A percentile compares a stretch with the other conserved stretches of the same genome.
Conservation (phyloP, 2,113 vertebrate genomes). For the Reinhardtius hippoglossoides region DNA sequence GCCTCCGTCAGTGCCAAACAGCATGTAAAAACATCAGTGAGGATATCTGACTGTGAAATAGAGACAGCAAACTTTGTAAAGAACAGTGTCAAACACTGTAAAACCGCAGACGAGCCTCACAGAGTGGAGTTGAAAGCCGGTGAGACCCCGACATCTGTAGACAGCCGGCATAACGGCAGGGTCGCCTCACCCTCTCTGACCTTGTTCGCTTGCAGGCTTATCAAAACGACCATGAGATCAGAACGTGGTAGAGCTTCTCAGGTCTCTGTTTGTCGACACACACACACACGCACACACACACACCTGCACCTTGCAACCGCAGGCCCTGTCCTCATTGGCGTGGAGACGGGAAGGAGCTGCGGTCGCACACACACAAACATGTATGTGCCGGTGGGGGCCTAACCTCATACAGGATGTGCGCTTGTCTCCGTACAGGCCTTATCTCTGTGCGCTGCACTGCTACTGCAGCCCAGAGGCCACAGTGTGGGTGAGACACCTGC, state of each 20-base stretch:
- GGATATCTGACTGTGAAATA: conserved; percentile 67
- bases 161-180: conserved; percentile 78
- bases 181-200: conserved; percentile 63
- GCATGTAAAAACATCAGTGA: conserved; percentile 44
- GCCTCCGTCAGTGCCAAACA: conserved; percentile 28
- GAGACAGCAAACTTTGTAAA: conserved; percentile 59
- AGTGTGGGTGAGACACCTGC: conserved; percentile 83
- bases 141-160: conserved; percentile 63
- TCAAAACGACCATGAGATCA: conserved; percentile 83
- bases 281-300: conserved; percentile 28
- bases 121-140: conserved; percentile 57
- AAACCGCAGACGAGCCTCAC: conserved; percentile 70
- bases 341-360: conserved; percentile 73
- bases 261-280: conserved; percentile 64
- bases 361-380: conserved; percentile 56
- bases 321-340: conserved; percentile 76
- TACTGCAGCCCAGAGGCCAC: conserved; percentile 76
- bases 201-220: conserved; percentile 61
- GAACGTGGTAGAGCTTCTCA: conserved; percentile 77
- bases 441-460: conserved; percentile 75
- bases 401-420: conserved; percentile 84
- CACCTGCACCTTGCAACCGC: conserved; percentile 66
- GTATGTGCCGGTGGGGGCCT: conserved; percentile 68
- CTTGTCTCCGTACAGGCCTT: conserved; percentile 78
- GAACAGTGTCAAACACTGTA: conserved; percentile 31